These are phyloP conservation scores for Telmatherina bonti DNA, from an alignment of 2,797 vertebrate species.

Conservation along the genomic window DNA sequence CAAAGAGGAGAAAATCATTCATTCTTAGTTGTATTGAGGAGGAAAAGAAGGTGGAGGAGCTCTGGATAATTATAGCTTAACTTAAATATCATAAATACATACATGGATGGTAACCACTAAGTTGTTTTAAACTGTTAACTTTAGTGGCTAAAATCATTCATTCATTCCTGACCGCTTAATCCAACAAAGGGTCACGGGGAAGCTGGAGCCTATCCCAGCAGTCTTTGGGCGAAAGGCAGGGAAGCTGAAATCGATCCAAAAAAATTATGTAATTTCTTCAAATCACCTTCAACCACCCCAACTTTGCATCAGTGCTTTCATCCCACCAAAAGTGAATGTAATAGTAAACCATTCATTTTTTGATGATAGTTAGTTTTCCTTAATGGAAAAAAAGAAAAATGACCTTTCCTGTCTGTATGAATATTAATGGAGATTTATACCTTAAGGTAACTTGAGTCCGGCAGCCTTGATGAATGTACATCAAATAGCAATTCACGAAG, in stretches of 20 bases:
- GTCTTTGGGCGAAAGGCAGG: too few relatives aligned
- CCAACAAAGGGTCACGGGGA: too few relatives aligned
- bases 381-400: slow-evolving; percentile 63
- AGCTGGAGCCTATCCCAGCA: too few relatives aligned
- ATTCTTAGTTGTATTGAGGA: background rate
- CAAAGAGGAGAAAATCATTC: background rate
- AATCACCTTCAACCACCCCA: slow-evolving; percentile 11
- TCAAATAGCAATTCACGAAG: slow-evolving; percentile 33
- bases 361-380: slow-evolving; percentile 37
- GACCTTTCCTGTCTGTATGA: slow-evolving; percentile 23
- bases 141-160: too few relatives aligned
- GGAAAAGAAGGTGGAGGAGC: background rate
- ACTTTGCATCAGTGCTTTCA: background rate
- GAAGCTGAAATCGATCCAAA: background rate
- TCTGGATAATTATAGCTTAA: background rate
- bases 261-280: background rate
- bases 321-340: slow-evolving; percentile 34
- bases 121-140: background rate
- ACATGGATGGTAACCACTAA: background rate
- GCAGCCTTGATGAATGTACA: slow-evolving; percentile 45
- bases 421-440: slow-evolving; percentile 60
- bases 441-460: slow-evolving; percentile 38
- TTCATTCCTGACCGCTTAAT: too few relatives aligned
- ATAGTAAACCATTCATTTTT: slow-evolving; percentile 28
- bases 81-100: background rate